Evolutionary conservation across 2,797 vertebrate genomes (phyloP).

Genomic region (Todus mexicanus): DNA sequence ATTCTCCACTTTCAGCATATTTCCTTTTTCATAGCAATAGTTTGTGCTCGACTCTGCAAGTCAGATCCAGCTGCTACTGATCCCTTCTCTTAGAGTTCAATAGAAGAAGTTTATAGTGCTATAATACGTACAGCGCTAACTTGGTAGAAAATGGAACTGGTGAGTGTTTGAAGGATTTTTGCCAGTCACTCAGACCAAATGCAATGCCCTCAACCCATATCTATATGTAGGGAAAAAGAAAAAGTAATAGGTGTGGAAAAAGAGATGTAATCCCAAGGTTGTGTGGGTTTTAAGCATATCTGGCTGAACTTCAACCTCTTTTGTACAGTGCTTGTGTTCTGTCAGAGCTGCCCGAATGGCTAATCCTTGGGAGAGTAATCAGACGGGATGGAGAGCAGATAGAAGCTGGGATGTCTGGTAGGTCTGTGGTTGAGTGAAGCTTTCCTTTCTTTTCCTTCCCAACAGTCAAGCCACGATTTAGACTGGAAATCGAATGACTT

Average conservation of each 20-base stretch:
- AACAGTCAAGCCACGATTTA: not conserved
- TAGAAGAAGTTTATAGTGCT: not conserved
- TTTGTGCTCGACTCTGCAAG: not conserved
- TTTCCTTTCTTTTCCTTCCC: slow-evolving; percentile 10
- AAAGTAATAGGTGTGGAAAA: not conserved
- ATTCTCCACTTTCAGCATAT: not conserved
- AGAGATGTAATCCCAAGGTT: not conserved
- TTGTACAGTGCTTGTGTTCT: not conserved
- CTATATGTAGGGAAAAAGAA: not conserved
- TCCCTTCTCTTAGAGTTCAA: not conserved
- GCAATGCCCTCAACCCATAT: not conserved
- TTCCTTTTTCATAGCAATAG: not conserved
- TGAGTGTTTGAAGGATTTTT: not conserved
- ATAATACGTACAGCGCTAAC: not conserved
- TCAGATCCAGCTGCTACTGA: not conserved
- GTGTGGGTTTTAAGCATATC: not conserved
- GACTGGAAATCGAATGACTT: not conserved
- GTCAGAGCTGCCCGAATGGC: not conserved
- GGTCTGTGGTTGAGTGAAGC: slow-evolving; percentile 8
- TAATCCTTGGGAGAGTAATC: not conserved
- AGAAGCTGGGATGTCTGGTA: not conserved
- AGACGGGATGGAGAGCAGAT: not conserved
- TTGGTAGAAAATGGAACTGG: not conserved
- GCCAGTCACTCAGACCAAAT: not conserved
- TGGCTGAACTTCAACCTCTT: slow-evolving; percentile 8